Evolutionary conservation across 1,140 invertebrate genomes (phyloP).

Genomic region (Mizuhopecten yessoensis): DNA sequence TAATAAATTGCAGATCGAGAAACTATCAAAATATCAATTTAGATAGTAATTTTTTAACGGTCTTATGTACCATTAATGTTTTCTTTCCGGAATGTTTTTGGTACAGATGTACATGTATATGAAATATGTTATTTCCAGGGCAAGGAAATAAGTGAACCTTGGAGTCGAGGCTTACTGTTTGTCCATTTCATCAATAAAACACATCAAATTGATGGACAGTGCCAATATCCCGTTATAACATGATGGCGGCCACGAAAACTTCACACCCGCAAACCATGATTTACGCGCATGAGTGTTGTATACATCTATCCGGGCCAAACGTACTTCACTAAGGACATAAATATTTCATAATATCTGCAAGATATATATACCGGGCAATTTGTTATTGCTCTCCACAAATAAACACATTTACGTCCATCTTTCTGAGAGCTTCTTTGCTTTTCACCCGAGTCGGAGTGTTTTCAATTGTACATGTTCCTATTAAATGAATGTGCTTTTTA

Average conservation of each 20-base stretch:
- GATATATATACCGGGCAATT: not conserved
- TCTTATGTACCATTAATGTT: not conserved
- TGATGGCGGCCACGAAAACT: not conserved
- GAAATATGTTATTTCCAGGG: constrained; percentile 5
- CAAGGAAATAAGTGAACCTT: not conserved
- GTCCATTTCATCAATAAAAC: constrained; percentile 29
- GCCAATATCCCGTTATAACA: not conserved
- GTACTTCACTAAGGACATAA: not conserved
- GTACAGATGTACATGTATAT: too few relatives aligned
- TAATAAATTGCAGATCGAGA: not conserved
- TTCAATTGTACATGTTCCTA: not conserved
- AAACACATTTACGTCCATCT: constrained; percentile 18
- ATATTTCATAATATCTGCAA: not conserved
- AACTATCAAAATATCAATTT: not conserved
- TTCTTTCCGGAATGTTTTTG: too few relatives aligned
- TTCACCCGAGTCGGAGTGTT: not conserved
- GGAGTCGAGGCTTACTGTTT: not conserved
- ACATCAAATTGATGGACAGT: not conserved
- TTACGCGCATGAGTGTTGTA: not conserved
- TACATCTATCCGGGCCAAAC: not conserved
- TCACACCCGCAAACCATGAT: not conserved
- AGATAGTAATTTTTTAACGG: not conserved
- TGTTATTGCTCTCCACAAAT: not conserved
- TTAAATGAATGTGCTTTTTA: not conserved
- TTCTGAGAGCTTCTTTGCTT: not conserved